phyloP scores from a whole-genome alignment of 2,888 invertebrate genomes.

The Eustalomyia histrio region DNA sequence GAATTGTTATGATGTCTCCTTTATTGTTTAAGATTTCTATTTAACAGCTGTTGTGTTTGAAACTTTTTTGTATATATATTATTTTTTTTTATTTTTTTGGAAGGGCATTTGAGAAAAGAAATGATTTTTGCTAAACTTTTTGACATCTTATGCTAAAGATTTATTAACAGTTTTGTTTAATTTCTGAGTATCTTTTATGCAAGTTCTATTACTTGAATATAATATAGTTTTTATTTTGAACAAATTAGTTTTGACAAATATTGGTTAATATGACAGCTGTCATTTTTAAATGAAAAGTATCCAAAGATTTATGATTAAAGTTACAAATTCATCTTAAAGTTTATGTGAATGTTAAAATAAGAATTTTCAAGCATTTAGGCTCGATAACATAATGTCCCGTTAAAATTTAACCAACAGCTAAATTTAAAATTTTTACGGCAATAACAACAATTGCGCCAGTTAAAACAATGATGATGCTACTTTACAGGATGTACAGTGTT shows the following conservation, averaged over 20 bases:
- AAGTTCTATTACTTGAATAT: slow-evolving; percentile 19
- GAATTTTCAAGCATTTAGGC: no score
- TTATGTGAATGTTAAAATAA: no score
- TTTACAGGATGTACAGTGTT: no score
- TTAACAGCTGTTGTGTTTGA: slow-evolving; percentile 47
- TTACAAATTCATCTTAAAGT: background rate
- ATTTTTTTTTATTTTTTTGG: no score
- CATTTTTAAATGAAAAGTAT: slow-evolving; percentile 48
- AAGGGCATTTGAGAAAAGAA: slow-evolving; percentile 41
- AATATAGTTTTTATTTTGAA: slow-evolving; percentile 47
- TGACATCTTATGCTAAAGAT: slow-evolving; percentile 58
- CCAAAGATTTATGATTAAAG: slow-evolving; percentile 41
- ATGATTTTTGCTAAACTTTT: slow-evolving; percentile 58
- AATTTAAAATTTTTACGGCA: no score
- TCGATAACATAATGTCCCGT: no score
- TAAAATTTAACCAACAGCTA: no score
- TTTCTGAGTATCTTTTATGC: slow-evolving; percentile 5
- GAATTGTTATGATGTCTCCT: background rate
- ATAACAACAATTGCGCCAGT: no score
- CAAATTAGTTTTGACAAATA: slow-evolving; percentile 45
- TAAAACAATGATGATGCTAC: no score
- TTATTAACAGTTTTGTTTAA: slow-evolving; percentile 48
- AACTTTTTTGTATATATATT: slow-evolving; percentile 11
- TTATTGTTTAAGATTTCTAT: slow-evolving; percentile 19
- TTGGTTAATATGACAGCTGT: slow-evolving; percentile 65